These are phyloP conservation scores for Siphlonurus alternatus DNA, from an alignment of 2,888 invertebrate genomes.

Conservation along the genomic window DNA sequence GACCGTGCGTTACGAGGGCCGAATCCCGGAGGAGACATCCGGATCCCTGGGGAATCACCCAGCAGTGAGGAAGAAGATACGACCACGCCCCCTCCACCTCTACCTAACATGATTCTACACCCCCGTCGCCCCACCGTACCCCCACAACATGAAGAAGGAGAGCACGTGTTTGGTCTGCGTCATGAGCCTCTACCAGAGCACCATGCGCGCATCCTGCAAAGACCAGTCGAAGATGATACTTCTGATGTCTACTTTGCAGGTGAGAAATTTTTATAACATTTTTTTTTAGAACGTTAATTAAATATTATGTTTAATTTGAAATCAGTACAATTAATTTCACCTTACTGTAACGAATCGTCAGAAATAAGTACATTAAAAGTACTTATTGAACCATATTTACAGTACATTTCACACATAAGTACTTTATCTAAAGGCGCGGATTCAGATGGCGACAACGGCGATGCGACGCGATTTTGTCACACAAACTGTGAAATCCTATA, in stretches of 20 bases:
- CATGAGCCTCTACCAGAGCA: conserved; percentile 16
- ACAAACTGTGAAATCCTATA: too few species aligned
- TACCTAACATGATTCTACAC: not conserved
- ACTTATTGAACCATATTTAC: too few species aligned
- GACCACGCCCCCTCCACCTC: not conserved
- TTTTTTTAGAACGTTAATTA: not conserved
- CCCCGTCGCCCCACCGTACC: not conserved
- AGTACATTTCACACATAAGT: not conserved
- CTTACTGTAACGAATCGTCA: too few species aligned
- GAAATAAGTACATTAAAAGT: not conserved
- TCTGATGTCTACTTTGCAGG: conserved; percentile 27
- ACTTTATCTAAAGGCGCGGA: too few species aligned
- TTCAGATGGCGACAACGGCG: too few species aligned
- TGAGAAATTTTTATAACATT: conserved; percentile 15
- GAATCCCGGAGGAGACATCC: not conserved
- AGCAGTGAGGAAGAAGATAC: not conserved
- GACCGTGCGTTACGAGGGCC: not conserved
- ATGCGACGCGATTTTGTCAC: too few species aligned
- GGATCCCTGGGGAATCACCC: not conserved
- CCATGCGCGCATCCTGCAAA: not conserved
- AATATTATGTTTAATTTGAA: too few species aligned
- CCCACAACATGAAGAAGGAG: not conserved
- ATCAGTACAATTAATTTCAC: too few species aligned
- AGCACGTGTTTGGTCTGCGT: not conserved
- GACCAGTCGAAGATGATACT: conserved; percentile 16